Evolutionary conservation across 1,140 invertebrate species (phyloP).

Genomic region (Hirudo medicinalis): DNA sequence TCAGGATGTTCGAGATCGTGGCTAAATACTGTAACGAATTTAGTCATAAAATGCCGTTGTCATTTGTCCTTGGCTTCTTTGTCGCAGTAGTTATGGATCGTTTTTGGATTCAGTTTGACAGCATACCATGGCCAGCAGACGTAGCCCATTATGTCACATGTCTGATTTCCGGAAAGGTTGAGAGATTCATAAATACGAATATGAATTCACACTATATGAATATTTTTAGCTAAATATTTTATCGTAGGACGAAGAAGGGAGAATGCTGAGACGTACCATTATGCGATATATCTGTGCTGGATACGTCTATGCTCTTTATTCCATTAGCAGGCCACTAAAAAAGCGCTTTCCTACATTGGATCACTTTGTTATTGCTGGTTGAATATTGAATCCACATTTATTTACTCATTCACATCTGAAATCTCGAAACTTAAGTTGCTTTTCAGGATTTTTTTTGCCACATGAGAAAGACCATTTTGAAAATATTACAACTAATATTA

Average conservation of each 20-base stretch:
- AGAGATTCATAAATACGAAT: not conserved
- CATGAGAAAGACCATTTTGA: constrained; percentile 65
- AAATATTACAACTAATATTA: constrained; percentile 57
- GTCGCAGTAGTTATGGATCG: constrained; percentile 1
- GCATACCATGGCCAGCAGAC: constrained; percentile 73
- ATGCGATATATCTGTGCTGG: constrained; percentile 67
- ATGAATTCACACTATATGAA: not conserved
- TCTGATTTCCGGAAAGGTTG: constrained; percentile 57
- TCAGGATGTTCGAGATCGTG: constrained; percentile 1
- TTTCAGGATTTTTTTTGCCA: constrained; percentile 58
- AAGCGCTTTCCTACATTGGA: constrained; percentile 78
- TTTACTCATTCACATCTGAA: not conserved
- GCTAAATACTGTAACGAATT: constrained; percentile 12
- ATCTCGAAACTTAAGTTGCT: not conserved
- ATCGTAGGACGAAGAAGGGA: constrained; percentile 56
- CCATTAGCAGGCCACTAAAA: constrained; percentile 73
- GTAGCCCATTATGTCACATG: constrained; percentile 68
- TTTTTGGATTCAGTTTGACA: constrained; percentile 9
- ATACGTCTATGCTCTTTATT: constrained; percentile 53
- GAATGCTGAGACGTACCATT: constrained; percentile 67
- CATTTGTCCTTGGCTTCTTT: constrained; percentile 9
- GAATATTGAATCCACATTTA: constrained; percentile 7
- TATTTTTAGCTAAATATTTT: not conserved
- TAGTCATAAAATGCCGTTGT: not conserved
- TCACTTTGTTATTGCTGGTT: constrained; percentile 70